These are phyloP conservation scores for Pteropus alecto DNA, from an alignment of 2,113 vertebrate species.

Conservation along the genomic window DNA sequence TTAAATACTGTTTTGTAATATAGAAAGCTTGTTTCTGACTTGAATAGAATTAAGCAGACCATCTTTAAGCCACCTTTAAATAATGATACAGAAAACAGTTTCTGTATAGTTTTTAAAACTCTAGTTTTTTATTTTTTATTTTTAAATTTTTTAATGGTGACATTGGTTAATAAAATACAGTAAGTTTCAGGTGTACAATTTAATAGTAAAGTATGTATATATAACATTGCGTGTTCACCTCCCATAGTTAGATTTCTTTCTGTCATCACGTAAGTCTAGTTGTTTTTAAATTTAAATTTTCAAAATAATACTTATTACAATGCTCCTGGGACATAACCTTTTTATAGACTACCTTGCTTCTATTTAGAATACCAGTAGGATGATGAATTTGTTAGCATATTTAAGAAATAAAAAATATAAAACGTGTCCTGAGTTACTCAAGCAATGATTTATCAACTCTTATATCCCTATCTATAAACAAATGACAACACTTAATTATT, in stretches of 20 bases:
- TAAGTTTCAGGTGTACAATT: too few species aligned
- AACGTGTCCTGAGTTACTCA: constrained; percentile 4
- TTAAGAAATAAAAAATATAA: constrained; percentile 21
- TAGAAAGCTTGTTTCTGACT: constrained; percentile 8
- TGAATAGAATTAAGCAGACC: constrained; percentile 1
- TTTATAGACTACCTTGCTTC: constrained; percentile 28
- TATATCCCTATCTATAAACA: background rate
- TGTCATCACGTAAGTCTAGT: too few species aligned
- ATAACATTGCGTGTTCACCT: too few species aligned
- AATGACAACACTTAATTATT: background rate
- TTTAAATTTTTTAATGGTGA: background rate
- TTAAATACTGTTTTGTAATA: constrained; percentile 1
- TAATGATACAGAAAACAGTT: constrained; percentile 13
- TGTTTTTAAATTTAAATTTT: background rate
- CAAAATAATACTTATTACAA: background rate
- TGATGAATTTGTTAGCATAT: background rate
- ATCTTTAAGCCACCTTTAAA: background rate
- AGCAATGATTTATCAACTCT: background rate
- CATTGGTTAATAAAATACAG: too few species aligned
- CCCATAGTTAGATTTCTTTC: too few species aligned
- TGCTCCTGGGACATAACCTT: constrained; percentile 20
- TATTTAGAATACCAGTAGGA: constrained; percentile 32
- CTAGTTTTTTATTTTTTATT: background rate
- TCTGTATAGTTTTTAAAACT: constrained; percentile 19
- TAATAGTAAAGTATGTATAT: too few species aligned